Conservation (phyloP, 2,888 invertebrate species). For the Pyrrhosoma nymphula region DNA sequence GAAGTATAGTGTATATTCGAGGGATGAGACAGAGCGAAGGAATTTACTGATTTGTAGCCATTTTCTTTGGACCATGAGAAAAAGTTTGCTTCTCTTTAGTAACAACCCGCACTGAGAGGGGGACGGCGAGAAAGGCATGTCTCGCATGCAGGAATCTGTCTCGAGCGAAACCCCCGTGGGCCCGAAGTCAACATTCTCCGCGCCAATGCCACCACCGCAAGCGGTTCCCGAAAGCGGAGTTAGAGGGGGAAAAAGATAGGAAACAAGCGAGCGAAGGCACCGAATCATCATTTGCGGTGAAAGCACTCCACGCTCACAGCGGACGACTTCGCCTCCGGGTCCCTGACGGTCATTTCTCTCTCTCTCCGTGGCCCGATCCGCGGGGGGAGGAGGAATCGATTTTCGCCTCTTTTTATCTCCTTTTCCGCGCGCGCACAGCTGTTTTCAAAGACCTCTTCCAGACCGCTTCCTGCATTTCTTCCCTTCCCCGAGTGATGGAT, state of each 20-base stretch:
- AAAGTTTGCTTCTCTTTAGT: no score
- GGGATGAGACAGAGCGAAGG: no score
- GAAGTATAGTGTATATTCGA: no score
- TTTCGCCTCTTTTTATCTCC: background rate
- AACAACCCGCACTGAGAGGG: no score
- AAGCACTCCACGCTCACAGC: background rate
- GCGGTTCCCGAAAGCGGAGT: background rate
- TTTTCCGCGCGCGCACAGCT: background rate
- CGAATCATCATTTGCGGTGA: conserved; percentile 22
- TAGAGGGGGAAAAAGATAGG: background rate
- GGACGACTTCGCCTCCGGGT: background rate
- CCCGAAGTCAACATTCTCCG: background rate
- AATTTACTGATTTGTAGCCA: no score
- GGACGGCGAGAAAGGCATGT: no score
- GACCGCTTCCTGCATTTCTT: conserved; percentile 13
- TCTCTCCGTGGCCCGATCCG: background rate
- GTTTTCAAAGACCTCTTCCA: no score
- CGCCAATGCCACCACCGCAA: background rate
- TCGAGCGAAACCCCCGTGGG: no score
- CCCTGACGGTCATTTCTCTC: background rate
- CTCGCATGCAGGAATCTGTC: no score
- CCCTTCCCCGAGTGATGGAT: background rate
- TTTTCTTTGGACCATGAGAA: no score
- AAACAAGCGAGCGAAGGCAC: background rate
- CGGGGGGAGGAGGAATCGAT: background rate